Conservation (phyloP, 2,888 invertebrate genomes). For the Drosophila antonietae region DNA sequence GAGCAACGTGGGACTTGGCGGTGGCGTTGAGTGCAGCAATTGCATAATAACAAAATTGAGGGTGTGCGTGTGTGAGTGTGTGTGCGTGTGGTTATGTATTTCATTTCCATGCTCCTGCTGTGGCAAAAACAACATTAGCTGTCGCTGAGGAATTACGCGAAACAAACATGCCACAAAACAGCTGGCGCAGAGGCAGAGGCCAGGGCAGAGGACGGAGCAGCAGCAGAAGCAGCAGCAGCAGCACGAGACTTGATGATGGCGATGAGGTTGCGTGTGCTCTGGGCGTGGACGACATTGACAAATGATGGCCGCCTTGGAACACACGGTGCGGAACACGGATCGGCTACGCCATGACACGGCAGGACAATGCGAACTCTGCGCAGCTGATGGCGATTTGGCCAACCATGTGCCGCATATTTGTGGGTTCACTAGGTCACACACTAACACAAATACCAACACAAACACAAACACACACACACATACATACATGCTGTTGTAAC, state of each 20-base stretch:
- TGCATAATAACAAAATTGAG: constrained; percentile 32
- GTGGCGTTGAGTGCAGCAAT: constrained; percentile 11
- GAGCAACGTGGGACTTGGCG: constrained; percentile 12
- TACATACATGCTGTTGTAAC: constrained; percentile 1
- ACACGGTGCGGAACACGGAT: constrained; percentile 45
- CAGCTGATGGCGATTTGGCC: constrained; percentile 51
- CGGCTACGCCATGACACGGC: constrained; percentile 33
- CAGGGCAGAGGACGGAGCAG: neutral
- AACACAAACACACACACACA: neutral
- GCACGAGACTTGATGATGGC: constrained; percentile 35
- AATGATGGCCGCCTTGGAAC: constrained; percentile 64
- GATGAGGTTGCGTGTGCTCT: constrained; percentile 67
- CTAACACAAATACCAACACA: constrained; percentile 9
- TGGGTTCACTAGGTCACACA: constrained; percentile 64
- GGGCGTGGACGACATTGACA: constrained; percentile 72
- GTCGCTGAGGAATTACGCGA: constrained; percentile 68
- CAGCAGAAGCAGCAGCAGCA: constrained; percentile 1
- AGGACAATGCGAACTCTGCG: constrained; percentile 41
- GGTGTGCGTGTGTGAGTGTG: neutral
- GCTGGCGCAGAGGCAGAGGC: neutral
- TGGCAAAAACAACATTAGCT: constrained; percentile 29
- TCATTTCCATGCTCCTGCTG: constrained; percentile 12
- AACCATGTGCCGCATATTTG: constrained; percentile 60
- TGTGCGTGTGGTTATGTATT: constrained; percentile 11
- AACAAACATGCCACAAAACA: constrained; percentile 64